Conservation (phyloP, 2,797 vertebrate genomes). For the Sorex maritimensis region DNA sequence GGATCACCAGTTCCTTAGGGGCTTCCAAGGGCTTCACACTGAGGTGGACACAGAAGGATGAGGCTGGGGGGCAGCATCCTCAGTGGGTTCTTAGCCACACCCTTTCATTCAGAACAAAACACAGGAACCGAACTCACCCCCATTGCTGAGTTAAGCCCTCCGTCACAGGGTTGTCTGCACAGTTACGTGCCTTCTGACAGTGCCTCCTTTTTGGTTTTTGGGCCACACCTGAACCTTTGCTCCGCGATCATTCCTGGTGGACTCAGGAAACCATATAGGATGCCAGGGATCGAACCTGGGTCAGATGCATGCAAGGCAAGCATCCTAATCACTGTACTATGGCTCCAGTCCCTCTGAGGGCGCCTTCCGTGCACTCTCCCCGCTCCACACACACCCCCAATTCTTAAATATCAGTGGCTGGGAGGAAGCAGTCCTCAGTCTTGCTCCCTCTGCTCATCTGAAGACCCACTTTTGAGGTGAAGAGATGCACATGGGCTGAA, state of each 20-base stretch:
- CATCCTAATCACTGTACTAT: too few relatives aligned
- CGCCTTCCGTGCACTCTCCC: background rate
- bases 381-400: background rate
- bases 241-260: too few relatives aligned
- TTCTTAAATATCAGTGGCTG: constrained; percentile 37
- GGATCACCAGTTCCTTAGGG: constrained; percentile 87
- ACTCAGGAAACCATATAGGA: too few relatives aligned
- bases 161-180: background rate
- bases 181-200: background rate
- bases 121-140: constrained; percentile 21
- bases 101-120: constrained; percentile 50
- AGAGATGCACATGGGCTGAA: too few relatives aligned
- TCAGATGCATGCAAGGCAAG: too few relatives aligned
- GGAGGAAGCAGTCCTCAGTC: constrained; percentile 33
- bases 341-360: background rate
- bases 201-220: too few relatives aligned
- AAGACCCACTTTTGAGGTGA: background rate
- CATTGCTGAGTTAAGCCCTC: background rate
- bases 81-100: constrained; percentile 17
- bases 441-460: constrained; percentile 1
- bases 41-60: constrained; percentile 62
- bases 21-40: constrained; percentile 81
- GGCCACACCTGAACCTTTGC: too few relatives aligned
- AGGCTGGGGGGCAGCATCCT: constrained; percentile 61
- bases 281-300: too few relatives aligned